phyloP scores from a whole-genome alignment of 2,797 vertebrate genomes.

The Hafferia zeledoni region DNA sequence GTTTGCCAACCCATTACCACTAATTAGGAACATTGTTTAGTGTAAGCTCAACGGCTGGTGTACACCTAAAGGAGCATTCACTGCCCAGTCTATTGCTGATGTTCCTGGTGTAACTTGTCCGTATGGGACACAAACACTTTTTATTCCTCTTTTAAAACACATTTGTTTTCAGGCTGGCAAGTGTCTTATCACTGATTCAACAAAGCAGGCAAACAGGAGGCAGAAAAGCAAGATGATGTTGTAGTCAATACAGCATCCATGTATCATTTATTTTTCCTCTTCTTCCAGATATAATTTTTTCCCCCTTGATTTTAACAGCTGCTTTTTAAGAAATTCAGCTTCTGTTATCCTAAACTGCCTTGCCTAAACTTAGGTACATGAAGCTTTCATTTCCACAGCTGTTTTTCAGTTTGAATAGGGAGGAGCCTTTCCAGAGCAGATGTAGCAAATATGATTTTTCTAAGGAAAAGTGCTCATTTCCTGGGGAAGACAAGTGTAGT shows the following conservation, averaged over 20 bases:
- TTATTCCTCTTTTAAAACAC: not conserved
- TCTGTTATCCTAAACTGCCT: not conserved
- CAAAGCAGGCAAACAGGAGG: not conserved
- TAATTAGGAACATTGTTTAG: constrained; percentile 38
- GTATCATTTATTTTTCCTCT: not conserved
- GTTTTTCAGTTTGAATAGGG: not conserved
- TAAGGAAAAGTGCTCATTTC: not conserved
- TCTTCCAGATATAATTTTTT: not conserved
- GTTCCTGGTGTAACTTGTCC: not conserved
- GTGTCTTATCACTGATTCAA: not conserved
- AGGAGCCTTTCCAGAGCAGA: not conserved
- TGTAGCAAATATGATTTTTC: not conserved
- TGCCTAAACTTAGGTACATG: not conserved
- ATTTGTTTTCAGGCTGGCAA: not conserved
- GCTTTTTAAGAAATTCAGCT: not conserved
- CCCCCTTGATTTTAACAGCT: not conserved
- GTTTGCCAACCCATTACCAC: constrained; percentile 31
- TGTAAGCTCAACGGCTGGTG: not conserved
- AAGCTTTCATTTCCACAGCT: not conserved
- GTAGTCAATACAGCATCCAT: not conserved
- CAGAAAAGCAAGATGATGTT: not conserved
- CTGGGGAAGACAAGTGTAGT: not conserved
- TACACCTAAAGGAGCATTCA: constrained; percentile 16
- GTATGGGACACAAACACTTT: not conserved
- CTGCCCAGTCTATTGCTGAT: not conserved